These are phyloP conservation scores for Myiotriccus ornatus DNA, from an alignment of 2,797 vertebrate genomes.

Conservation along the genomic window DNA sequence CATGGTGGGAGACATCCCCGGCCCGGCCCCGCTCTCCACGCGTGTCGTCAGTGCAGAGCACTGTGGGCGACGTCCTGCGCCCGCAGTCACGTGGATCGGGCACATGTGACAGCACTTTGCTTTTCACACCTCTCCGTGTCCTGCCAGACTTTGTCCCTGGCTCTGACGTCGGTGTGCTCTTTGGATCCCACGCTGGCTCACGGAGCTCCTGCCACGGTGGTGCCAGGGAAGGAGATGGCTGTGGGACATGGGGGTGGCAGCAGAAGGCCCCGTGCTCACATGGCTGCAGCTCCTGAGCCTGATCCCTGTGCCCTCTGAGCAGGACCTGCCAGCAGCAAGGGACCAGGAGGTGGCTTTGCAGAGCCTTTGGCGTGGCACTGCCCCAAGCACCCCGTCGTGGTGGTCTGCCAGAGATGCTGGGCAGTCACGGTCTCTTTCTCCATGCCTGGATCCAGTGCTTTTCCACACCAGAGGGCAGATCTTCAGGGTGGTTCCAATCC, in stretches of 20 bases:
- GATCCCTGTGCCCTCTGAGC: not conserved
- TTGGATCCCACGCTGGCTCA: not conserved
- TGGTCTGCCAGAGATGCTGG: not conserved
- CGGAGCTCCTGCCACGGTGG: not conserved
- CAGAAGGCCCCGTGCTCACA: rapidly evolving
- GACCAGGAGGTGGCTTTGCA: not conserved
- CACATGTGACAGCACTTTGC: not conserved
- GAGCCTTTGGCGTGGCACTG: not conserved
- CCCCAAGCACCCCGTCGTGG: not conserved
- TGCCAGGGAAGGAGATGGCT: rapidly evolving
- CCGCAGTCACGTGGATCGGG: not conserved
- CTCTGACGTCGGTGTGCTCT: not conserved
- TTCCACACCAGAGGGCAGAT: not conserved
- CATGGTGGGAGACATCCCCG: rapidly evolving
- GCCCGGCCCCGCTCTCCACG: rapidly evolving
- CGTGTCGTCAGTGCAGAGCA: not conserved
- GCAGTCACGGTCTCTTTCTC: not conserved
- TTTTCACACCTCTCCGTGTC: not conserved
- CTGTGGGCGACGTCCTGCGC: rapidly evolving
- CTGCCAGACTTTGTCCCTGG: slow-evolving; percentile 54
- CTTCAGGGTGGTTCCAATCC: not conserved
- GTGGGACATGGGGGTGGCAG: not conserved
- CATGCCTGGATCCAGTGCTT: rapidly evolving
- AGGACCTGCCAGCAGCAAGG: not conserved
- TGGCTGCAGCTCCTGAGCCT: not conserved